Evolutionary conservation across 2,797 vertebrate species (phyloP).

Genomic region (Anguilla marmorata): DNA sequence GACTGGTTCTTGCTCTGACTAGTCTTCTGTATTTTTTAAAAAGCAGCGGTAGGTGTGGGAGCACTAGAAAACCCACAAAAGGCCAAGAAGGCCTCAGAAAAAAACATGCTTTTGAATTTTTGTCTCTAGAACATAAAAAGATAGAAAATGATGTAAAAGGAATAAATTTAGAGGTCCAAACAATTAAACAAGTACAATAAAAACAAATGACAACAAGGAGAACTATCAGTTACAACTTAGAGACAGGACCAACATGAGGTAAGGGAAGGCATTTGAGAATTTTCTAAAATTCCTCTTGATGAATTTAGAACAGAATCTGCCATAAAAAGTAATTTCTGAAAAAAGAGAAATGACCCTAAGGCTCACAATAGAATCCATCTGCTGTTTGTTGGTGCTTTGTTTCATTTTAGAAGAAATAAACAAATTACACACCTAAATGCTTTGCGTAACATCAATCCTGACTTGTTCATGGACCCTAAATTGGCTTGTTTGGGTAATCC

Average conservation of each 20-base stretch:
- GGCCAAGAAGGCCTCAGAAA: conserved; percentile 46
- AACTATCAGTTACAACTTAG: conserved; percentile 12
- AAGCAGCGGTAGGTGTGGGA: conserved; percentile 37
- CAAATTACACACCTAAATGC: conserved; percentile 18
- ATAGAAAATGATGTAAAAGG: conserved; percentile 42
- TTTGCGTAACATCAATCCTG: neutral
- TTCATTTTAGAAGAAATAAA: neutral
- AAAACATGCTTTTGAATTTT: conserved; percentile 48
- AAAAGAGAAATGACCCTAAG: conserved; percentile 23
- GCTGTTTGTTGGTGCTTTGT: neutral
- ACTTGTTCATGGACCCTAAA: neutral
- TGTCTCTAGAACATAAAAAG: conserved; percentile 42
- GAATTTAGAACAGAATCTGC: conserved; percentile 21
- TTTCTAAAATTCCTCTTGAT: conserved; percentile 13
- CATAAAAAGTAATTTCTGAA: neutral
- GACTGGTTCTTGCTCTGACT: neutral
- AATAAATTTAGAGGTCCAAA: conserved; percentile 42
- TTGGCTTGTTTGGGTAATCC: neutral
- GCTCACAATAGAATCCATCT: conserved; percentile 21
- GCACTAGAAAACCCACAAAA: conserved; percentile 42
- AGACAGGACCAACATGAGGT: conserved; percentile 33
- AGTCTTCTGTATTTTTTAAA: conserved; percentile 39
- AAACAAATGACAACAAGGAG: conserved; percentile 42
- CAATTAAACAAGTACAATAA: conserved; percentile 38
- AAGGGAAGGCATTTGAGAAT: conserved; percentile 20